Percentiles rank a stretch among this genome's conserved stretches.
These are phyloP conservation scores for Rhipidura dahli DNA, from an alignment of 2,113 vertebrate species.

Conservation along the genomic window DNA sequence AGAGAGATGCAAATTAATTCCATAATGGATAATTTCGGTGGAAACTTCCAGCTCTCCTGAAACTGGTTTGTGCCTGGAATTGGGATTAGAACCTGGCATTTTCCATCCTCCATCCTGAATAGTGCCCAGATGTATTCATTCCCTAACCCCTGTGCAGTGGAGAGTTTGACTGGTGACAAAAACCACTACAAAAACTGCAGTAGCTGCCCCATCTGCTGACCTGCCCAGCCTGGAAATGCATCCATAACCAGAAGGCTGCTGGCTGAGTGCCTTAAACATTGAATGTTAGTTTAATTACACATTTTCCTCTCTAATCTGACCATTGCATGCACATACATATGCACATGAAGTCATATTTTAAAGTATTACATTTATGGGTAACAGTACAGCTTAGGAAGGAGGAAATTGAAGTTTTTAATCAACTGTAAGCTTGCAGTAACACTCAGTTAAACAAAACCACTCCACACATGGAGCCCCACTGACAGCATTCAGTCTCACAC, in stretches of 20 bases:
- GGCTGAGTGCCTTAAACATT: neutral
- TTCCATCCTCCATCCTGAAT: neutral
- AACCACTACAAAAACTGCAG: neutral
- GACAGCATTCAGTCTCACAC: neutral
- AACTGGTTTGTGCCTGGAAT: neutral
- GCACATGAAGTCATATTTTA: neutral
- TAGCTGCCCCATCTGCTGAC: neutral
- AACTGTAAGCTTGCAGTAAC: neutral
- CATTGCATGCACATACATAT: neutral
- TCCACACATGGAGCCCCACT: neutral
- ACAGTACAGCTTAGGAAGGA: neutral
- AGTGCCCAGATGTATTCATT: neutral
- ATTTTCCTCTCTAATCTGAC: neutral
- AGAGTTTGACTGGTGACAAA: neutral
- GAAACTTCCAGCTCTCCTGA: slow-evolving; percentile 17
- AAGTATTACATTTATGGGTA: neutral
- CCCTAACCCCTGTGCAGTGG: neutral
- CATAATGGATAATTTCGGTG: slow-evolving; percentile 3
- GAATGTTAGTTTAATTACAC: neutral
- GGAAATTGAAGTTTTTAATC: neutral
- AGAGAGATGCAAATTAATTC: slow-evolving; percentile 31
- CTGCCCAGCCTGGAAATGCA: neutral
- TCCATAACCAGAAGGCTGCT: neutral
- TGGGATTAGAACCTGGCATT: neutral
- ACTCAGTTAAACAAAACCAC: neutral